Base-by-base conservation (phyloP, 1,140 invertebrate genomes). In the Aphis gossypii region DNA sequence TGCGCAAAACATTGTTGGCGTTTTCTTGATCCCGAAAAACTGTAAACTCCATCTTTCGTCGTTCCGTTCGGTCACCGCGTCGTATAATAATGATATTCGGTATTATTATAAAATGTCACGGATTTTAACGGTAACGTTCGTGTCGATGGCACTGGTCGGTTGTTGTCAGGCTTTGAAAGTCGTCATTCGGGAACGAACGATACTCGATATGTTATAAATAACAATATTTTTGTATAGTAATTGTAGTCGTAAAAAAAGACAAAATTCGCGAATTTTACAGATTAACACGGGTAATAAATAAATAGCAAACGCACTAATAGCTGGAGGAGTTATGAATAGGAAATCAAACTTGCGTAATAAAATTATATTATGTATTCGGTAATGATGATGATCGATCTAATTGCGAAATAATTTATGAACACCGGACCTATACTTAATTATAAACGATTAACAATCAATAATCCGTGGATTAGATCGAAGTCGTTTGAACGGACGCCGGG, bases 1-100 rank as follows among this genome's bases (percentile, higher is more conserved):
- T 90, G 23, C 92, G 92, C 48, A 51, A 14, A 25, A 83, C 76
- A 14, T 92, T 92, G n/a, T 56, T 41, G 9, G 48, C 82, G 0
- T 93, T 93, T 25, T 93, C 92, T 86, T 86, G 92, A n/a, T 93
- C 92, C 2, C 92, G 44, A 48, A 93, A 93, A 44, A 93, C 92
- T 0, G 92, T 86, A 20, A 93, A 93, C 41, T 93, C 92, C 92
- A 93, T 93, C 21, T n/a, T 1, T 38, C 38, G 54, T 18, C 56
- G 51, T 21, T 90, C 14, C 4, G 30, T 68, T 68, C 11, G 60
- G 30, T n/a, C 60, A 1, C 60, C 60, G 60, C 60, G n/a, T 35
- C n/a, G 14, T 76, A n/a, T 76, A 76, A 76, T 18, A 76, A 76
- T 30, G 30, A n/a, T 76, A 76, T 76, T n/a, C 30, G 60, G 14